These are phyloP conservation scores for Muraenolepis orangiensis DNA, from an alignment of 2,797 vertebrate genomes.

Conservation along the genomic window DNA sequence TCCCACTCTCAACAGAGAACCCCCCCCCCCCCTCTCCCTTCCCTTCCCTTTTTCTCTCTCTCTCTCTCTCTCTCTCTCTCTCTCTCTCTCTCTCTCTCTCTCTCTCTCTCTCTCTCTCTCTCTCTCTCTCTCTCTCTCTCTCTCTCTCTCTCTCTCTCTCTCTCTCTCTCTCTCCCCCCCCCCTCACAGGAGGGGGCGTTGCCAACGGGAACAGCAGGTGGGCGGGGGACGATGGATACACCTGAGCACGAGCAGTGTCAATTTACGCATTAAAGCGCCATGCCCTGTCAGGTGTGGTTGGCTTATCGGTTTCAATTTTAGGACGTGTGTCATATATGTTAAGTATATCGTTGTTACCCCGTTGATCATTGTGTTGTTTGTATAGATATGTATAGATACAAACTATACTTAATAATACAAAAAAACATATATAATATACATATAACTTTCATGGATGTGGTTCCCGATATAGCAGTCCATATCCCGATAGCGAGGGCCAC, in stretches of 20 bases:
- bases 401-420: not conserved
- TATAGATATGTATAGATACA: not conserved
- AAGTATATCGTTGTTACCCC: no score
- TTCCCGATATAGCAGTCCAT: not conserved
- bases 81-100: no score
- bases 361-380: not conserved
- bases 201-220: not conserved
- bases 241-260: constrained; percentile 34
- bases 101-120: no score
- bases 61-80: no score
- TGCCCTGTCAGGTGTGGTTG: no score
- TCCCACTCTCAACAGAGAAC: not conserved
- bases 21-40: no score
- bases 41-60: no score
- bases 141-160: no score
- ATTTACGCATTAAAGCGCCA: not conserved
- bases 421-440: not conserved
- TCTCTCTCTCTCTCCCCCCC: no score
- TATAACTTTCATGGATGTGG: not conserved
- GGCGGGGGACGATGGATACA: constrained; percentile 45
- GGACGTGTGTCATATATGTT: no score
- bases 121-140: no score
- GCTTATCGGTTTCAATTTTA: not conserved
- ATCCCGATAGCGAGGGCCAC: not conserved
- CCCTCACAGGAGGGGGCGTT: no score